Conservation (phyloP, 2,113 vertebrate genomes). For the Leucosticte australis region DNA sequence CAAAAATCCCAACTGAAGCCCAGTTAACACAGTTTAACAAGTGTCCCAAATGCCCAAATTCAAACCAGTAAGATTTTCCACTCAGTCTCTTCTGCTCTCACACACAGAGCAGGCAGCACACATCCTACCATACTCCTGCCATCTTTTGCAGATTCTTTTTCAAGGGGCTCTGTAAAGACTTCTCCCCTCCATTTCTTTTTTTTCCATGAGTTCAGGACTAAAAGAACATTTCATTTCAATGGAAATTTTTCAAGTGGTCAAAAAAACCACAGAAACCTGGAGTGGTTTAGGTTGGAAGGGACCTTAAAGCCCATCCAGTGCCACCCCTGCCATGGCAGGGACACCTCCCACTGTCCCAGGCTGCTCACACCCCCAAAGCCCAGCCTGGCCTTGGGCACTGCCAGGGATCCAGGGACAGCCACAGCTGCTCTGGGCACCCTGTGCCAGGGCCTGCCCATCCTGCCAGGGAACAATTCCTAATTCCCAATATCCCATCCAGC, state of each 20-base stretch:
- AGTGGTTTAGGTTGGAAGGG: no score
- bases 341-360: background rate
- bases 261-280: background rate
- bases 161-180: background rate
- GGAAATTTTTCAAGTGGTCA: background rate
- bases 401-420: background rate
- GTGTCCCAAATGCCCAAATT: background rate
- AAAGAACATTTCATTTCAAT: background rate
- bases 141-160: background rate
- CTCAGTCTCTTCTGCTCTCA: background rate
- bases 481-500: accelerated
- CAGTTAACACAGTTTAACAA: background rate
- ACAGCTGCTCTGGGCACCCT: background rate
- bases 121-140: background rate
- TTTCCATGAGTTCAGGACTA: background rate
- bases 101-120: background rate
- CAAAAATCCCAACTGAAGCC: background rate
- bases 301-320: accelerated
- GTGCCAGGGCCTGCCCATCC: background rate
- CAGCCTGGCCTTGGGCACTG: background rate
- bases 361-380: background rate
- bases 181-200: background rate
- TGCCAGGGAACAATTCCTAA: accelerated
- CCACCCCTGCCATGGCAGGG: background rate
- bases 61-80: background rate